These are phyloP conservation scores for Myocastor coypus DNA, from an alignment of 2,113 vertebrate genomes.

Conservation along the genomic window DNA sequence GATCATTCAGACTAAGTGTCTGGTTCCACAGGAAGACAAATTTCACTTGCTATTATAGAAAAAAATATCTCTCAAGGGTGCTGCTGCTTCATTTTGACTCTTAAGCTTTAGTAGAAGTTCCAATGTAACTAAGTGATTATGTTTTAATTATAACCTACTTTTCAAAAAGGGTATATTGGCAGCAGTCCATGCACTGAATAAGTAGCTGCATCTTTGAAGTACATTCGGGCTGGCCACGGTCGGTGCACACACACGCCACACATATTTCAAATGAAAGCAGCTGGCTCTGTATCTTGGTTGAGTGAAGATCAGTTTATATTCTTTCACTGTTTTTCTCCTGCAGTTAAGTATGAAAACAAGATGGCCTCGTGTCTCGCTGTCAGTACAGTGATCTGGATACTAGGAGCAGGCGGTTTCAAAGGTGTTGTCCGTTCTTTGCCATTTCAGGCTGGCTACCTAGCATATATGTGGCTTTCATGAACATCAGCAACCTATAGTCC, in stretches of 20 bases:
- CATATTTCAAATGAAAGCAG: constrained; percentile 64
- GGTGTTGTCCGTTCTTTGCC: not conserved
- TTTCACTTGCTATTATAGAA: constrained; percentile 52
- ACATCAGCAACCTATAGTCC: not conserved
- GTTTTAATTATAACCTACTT: constrained; percentile 79
- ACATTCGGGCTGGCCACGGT: constrained; percentile 52
- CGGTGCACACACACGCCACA: constrained; percentile 20
- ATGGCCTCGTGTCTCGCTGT: constrained; percentile 48
- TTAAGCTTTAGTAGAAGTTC: constrained; percentile 70
- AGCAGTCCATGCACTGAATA: constrained; percentile 75
- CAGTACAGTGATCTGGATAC: constrained; percentile 10
- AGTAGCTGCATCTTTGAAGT: constrained; percentile 74
- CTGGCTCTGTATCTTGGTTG: constrained; percentile 59
- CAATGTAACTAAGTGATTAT: constrained; percentile 70
- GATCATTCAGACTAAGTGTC: constrained; percentile 43
- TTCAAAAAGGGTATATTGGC: constrained; percentile 59
- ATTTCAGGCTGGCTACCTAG: not conserved
- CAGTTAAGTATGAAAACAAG: constrained; percentile 54
- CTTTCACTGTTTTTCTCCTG: constrained; percentile 49
- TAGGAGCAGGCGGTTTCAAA: constrained; percentile 22
- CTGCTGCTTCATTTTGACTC: constrained; percentile 72
- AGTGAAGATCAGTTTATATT: constrained; percentile 69
- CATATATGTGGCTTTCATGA: not conserved
- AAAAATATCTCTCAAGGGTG: constrained; percentile 58
- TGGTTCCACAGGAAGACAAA: constrained; percentile 58